Percentiles rank a stretch among this genome's conserved stretches.
Conservation (phyloP, 2,113 vertebrate species). For the Herpetotheres cachinnans region DNA sequence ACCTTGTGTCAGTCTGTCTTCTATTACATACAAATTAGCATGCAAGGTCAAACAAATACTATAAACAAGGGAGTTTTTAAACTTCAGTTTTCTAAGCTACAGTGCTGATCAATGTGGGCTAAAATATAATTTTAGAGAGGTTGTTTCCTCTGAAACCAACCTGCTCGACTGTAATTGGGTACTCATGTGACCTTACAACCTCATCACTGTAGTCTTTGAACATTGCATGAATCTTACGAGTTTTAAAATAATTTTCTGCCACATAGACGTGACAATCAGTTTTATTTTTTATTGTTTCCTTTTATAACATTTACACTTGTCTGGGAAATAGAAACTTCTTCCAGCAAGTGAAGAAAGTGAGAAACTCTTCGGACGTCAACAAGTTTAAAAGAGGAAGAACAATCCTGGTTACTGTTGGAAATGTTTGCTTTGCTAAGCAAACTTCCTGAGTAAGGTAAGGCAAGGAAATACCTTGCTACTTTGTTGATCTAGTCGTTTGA, state of each 20-base stretch:
- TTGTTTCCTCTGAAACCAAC: not conserved
- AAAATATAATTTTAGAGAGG: not conserved
- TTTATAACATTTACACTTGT: not conserved
- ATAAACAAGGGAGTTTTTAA: not conserved
- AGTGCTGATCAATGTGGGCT: not conserved
- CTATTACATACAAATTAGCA: not conserved
- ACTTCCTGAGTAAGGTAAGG: not conserved
- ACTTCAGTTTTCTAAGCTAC: not conserved
- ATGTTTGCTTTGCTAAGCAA: not conserved
- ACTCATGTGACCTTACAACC: not conserved
- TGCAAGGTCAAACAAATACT: not conserved
- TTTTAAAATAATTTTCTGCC: not conserved
- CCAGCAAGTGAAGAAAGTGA: not conserved
- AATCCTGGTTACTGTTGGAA: not conserved
- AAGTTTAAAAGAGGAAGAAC: not conserved
- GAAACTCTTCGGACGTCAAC: not conserved
- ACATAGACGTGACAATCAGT: not conserved
- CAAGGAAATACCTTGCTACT: not conserved
- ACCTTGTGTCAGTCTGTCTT: not conserved
- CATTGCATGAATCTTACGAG: not conserved
- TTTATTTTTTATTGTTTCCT: not conserved
- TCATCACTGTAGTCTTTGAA: not conserved
- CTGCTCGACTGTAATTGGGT: not conserved
- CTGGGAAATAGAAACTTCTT: not conserved
- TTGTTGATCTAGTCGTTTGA: not conserved